These are phyloP conservation scores for Mastigias papua DNA, from an alignment of 30 jellyfish, hydroid and myxozoan genomes.

Conservation along the genomic window DNA sequence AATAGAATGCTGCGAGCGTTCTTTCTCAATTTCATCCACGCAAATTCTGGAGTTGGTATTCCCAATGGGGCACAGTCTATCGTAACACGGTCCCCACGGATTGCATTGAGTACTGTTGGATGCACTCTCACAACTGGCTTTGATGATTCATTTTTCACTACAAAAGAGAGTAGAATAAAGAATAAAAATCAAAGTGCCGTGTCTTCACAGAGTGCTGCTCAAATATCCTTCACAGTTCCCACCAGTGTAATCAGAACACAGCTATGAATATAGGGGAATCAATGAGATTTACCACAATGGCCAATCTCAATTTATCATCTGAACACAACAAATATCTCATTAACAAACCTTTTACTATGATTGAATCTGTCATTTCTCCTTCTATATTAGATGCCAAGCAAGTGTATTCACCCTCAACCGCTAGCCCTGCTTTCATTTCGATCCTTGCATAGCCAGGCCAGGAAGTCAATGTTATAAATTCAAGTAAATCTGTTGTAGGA, in stretches of 20 bases:
- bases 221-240: background rate
- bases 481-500: background rate
- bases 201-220: background rate
- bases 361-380: conserved; percentile 72
- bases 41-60: conserved; percentile 76
- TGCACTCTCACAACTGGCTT: conserved; percentile 54
- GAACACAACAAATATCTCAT: no score
- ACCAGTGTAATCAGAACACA: no score
- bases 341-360: conserved; percentile 34
- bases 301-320: no score
- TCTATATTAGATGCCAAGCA: conserved; percentile 89
- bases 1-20: conserved; percentile 42
- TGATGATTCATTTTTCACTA: conserved; percentile 44
- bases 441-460: conserved; percentile 66
- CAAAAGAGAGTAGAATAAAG: background rate
- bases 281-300: no score
- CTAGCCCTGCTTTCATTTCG: conserved; percentile 45
- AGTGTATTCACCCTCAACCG: conserved; percentile 73
- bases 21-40: conserved; percentile 70
- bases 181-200: background rate
- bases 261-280: no score
- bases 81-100: conserved; percentile 30
- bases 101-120: conserved; percentile 35
- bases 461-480: conserved; percentile 19
- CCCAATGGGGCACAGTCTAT: conserved; percentile 65